phyloP scores from a whole-genome alignment of 2,113 vertebrate species.

The Nerophis ophidion region DNA sequence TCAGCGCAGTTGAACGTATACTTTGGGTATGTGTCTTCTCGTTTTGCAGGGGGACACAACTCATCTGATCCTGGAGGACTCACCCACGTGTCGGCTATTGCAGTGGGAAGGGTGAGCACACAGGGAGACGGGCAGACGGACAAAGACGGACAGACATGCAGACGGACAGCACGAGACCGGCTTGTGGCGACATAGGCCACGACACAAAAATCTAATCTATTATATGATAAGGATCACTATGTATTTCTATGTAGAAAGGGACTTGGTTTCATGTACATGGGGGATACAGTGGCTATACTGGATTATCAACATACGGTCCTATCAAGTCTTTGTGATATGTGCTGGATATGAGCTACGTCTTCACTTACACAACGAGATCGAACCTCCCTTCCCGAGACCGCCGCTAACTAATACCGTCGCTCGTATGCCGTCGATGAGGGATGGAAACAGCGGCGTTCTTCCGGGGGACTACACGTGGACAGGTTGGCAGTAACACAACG shows the following conservation, averaged over 20 bases:
- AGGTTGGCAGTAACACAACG: slow-evolving; percentile 35
- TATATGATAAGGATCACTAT: slow-evolving; percentile 61
- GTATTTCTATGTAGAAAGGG: slow-evolving; percentile 60
- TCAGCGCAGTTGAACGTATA: slow-evolving; percentile 32
- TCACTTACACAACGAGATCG: slow-evolving; percentile 55
- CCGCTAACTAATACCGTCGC: slow-evolving; percentile 29
- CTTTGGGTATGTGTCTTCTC: slow-evolving; percentile 33
- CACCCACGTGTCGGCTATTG: slow-evolving; percentile 50
- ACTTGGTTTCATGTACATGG: slow-evolving; percentile 61
- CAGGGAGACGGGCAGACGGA: slow-evolving; percentile 52
- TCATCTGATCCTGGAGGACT: slow-evolving; percentile 30
- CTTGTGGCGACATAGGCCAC: slow-evolving; percentile 43
- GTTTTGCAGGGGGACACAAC: slow-evolving; percentile 32
- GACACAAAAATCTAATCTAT: slow-evolving; percentile 64
- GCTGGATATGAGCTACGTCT: slow-evolving; percentile 34
- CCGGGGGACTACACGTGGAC: slow-evolving; percentile 22
- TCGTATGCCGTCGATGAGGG: slow-evolving; percentile 20
- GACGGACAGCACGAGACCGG: slow-evolving; percentile 59
- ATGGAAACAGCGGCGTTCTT: slow-evolving; percentile 34
- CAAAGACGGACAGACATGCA: slow-evolving; percentile 43
- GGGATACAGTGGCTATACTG: slow-evolving; percentile 63
- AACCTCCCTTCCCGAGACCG: slow-evolving; percentile 36
- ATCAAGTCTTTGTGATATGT: slow-evolving; percentile 46
- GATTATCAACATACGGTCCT: slow-evolving; percentile 61
- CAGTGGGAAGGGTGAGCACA: slow-evolving; percentile 57